These are phyloP conservation scores for Siderastrea radians DNA, from an alignment of 92 coral and sea anemone genomes.

Conservation along the genomic window DNA sequence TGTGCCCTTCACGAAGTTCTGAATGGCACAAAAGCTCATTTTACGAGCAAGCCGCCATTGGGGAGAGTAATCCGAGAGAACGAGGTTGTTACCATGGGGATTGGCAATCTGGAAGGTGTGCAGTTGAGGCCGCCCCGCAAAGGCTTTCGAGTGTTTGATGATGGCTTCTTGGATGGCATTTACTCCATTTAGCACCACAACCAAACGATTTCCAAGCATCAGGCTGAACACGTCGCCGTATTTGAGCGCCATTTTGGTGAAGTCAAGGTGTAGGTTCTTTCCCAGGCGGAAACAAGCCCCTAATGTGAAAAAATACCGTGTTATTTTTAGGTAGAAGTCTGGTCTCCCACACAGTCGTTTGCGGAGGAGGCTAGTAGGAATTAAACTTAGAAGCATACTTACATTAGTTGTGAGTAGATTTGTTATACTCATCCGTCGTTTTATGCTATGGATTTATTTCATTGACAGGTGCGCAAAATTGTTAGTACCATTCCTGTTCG, in stretches of 20 bases:
- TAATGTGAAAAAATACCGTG: background rate
- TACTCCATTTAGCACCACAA: slow-evolving; percentile 79
- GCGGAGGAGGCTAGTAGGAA: too few relatives aligned
- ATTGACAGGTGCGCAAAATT: too few relatives aligned
- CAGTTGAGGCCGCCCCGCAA: slow-evolving; percentile 81
- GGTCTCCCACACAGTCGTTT: too few relatives aligned
- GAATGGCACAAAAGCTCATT: slow-evolving; percentile 66
- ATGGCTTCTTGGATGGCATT: slow-evolving; percentile 78
- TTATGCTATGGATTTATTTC: too few relatives aligned
- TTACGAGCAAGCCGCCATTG: slow-evolving; percentile 65
- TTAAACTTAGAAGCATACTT: too few relatives aligned
- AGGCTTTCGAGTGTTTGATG: slow-evolving; percentile 65
- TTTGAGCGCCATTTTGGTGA: slow-evolving; percentile 63
- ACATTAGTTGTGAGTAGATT: too few relatives aligned
- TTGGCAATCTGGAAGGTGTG: slow-evolving; percentile 55
- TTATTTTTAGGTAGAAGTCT: background rate
- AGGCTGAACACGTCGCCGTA: slow-evolving; percentile 84
- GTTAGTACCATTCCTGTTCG: background rate
- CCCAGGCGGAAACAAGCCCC: slow-evolving; percentile 75
- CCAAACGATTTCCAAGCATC: slow-evolving; percentile 79
- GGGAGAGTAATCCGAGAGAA: slow-evolving; percentile 31
- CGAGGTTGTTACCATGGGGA: slow-evolving; percentile 21
- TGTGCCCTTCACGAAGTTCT: slow-evolving; percentile 64
- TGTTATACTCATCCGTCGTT: too few relatives aligned
- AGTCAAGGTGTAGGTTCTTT: slow-evolving; percentile 51